These are phyloP conservation scores for Drosophila lowei DNA, from an alignment of 1,140 invertebrate genomes.

Conservation along the genomic window DNA sequence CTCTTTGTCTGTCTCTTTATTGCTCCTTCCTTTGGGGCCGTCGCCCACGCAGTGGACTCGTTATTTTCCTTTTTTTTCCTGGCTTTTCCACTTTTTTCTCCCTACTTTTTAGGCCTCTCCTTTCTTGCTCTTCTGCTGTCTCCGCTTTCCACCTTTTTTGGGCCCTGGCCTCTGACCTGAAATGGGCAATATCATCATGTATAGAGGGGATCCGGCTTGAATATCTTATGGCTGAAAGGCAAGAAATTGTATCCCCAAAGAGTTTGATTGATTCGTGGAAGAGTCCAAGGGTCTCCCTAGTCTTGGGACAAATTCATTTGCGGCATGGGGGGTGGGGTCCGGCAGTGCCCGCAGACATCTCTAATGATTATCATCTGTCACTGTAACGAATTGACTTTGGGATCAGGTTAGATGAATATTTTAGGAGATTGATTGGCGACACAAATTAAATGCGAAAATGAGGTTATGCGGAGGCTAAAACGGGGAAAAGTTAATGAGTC, in stretches of 20 bases:
- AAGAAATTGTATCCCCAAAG: constrained; percentile 32
- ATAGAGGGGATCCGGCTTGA: constrained; percentile 23
- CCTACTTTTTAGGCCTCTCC: constrained; percentile 1
- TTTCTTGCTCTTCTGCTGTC: constrained; percentile 2
- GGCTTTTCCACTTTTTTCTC: constrained; percentile 18
- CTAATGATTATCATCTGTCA: constrained; percentile 38
- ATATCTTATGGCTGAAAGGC: constrained; percentile 37
- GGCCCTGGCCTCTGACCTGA: constrained; percentile 18
- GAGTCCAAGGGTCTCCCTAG: not conserved
- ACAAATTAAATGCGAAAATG: too few relatives aligned
- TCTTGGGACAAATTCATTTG: constrained; percentile 8
- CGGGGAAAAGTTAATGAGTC: too few relatives aligned
- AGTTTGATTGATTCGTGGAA: constrained; percentile 59
- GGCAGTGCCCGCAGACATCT: not conserved
- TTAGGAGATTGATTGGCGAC: not conserved
- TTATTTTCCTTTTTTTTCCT: constrained; percentile 41
- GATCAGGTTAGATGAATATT: constrained; percentile 2
- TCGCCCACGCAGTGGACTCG: constrained; percentile 43
- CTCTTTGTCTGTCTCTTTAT: constrained; percentile 11
- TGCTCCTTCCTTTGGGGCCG: constrained; percentile 15
- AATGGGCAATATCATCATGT: constrained; percentile 39
- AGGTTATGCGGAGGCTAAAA: too few relatives aligned
- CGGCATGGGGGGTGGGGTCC: not conserved
- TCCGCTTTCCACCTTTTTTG: constrained; percentile 18
- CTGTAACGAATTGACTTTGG: constrained; percentile 8